phyloP scores from a whole-genome alignment of 2,113 vertebrate genomes.

The Pollachius pollachius region DNA sequence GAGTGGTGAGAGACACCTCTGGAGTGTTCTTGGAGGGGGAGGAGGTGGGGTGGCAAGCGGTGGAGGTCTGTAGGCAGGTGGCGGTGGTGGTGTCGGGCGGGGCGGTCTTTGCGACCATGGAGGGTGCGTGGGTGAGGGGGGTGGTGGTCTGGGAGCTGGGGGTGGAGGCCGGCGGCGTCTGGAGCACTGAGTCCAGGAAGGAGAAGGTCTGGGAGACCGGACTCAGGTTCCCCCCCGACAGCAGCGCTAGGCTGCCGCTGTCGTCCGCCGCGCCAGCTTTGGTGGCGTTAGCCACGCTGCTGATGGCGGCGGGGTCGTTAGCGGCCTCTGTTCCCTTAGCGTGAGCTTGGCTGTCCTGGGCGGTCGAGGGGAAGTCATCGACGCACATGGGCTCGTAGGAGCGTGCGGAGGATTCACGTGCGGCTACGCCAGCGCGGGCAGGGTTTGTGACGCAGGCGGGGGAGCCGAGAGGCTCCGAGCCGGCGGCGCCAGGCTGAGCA shows the following conservation, averaged over 20 bases:
- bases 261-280: conserved; percentile 33
- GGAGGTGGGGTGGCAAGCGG: conserved; percentile 2
- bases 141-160: conserved; percentile 57
- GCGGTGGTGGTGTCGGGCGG: conserved; percentile 18
- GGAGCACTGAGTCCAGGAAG: conserved; percentile 73
- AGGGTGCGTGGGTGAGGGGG: conserved; percentile 54
- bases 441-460: conserved; percentile 46
- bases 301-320: conserved; percentile 5
- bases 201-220: conserved; percentile 72
- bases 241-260: conserved; percentile 40
- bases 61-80: conserved; percentile 21
- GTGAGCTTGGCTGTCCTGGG: neutral
- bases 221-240: conserved; percentile 63
- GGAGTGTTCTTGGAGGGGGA: conserved; percentile 23
- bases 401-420: conserved; percentile 35
- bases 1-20: conserved; percentile 20
- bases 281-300: neutral
- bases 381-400: conserved; percentile 57
- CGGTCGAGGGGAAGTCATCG: conserved; percentile 35
- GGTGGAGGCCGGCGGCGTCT: conserved; percentile 60
- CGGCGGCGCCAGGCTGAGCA: conserved; percentile 27
- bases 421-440: conserved; percentile 27
- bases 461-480: conserved; percentile 24
- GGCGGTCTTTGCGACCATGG: conserved; percentile 30
- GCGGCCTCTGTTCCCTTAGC: conserved; percentile 29